These are phyloP conservation scores for Stegodyphus mimosarum DNA, from an alignment of 1,140 invertebrate species.

Conservation along the genomic window DNA sequence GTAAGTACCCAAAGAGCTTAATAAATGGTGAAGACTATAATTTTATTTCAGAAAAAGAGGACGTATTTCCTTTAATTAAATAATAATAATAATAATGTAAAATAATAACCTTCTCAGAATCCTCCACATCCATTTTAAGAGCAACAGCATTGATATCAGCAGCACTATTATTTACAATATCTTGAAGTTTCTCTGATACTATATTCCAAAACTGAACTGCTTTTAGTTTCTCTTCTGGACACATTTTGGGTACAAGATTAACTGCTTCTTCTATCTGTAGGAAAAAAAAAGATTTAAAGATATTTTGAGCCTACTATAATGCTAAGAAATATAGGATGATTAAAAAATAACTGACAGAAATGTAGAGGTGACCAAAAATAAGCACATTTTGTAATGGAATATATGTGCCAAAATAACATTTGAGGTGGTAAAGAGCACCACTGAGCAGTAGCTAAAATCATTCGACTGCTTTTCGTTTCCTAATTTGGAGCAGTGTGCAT, in stretches of 20 bases:
- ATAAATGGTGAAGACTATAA: no score
- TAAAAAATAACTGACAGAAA: background rate
- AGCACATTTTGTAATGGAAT: background rate
- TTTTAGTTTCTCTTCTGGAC: conserved; percentile 65
- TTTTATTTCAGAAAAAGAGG: no score
- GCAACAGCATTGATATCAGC: conserved; percentile 64
- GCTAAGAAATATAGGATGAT: background rate
- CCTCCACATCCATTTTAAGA: conserved; percentile 62
- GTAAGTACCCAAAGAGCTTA: no score
- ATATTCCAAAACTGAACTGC: conserved; percentile 67
- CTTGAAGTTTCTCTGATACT: conserved; percentile 66
- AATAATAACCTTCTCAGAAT: conserved; percentile 47
- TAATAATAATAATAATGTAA: background rate
- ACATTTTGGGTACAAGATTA: conserved; percentile 65
- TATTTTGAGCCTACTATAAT: background rate
- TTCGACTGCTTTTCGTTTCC: no score
- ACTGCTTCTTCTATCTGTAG: conserved; percentile 66
- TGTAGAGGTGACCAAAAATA: background rate
- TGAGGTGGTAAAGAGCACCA: no score
- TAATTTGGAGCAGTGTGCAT: no score
- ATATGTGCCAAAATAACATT: no score
- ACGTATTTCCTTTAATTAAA: background rate
- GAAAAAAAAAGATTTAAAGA: background rate
- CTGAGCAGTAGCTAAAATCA: no score
- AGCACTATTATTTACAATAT: conserved; percentile 66